Evolutionary conservation across 2,113 vertebrate genomes (phyloP).

Genomic region (Arenaria interpres): DNA sequence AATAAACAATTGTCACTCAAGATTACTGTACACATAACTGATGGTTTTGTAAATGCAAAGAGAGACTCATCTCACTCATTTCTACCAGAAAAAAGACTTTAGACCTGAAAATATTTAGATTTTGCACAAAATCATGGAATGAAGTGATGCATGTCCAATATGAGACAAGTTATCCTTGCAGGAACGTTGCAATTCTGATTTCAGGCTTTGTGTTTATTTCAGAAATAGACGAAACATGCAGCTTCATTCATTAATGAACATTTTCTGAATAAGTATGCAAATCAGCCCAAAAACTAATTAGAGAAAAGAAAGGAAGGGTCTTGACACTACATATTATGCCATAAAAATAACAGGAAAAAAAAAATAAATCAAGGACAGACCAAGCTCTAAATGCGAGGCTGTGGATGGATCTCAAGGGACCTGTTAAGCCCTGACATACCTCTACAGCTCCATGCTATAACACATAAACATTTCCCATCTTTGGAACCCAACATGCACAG

Average conservation of each 20-base stretch:
- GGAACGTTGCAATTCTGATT: not conserved
- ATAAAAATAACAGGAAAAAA: not conserved
- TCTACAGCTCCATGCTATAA: not conserved
- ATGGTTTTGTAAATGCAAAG: not conserved
- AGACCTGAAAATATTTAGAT: not conserved
- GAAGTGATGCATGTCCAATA: accelerated
- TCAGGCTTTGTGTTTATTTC: not conserved
- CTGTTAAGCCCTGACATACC: not conserved
- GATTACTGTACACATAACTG: not conserved
- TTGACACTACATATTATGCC: not conserved
- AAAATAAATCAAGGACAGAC: not conserved
- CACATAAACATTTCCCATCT: not conserved
- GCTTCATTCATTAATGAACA: not conserved
- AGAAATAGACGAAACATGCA: not conserved
- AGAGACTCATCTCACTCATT: not conserved
- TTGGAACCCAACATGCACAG: not conserved
- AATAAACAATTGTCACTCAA: not conserved
- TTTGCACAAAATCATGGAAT: not conserved
- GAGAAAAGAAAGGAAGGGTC: not conserved
- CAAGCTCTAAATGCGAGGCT: not conserved
- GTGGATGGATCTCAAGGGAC: not conserved
- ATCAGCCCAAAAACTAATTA: not conserved
- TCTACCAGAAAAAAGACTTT: not conserved
- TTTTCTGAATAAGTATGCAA: not conserved
- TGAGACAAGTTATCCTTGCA: not conserved